Conservation (phyloP, 2,888 invertebrate genomes). For the Folsomia manolachei region DNA sequence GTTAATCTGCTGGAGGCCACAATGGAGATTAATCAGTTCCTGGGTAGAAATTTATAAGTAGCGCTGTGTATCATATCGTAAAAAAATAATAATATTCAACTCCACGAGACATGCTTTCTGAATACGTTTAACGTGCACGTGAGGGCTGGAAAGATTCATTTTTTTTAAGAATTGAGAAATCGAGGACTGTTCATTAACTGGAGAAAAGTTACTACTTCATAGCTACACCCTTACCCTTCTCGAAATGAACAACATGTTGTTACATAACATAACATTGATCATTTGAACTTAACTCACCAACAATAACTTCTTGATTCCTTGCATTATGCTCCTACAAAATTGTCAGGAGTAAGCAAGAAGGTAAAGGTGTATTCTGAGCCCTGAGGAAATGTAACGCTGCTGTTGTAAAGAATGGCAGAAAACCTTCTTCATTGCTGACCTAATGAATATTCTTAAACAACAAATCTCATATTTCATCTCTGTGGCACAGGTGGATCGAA, state of each 20-base stretch:
- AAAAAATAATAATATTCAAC: not conserved
- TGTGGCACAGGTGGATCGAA: slow-evolving; percentile 17
- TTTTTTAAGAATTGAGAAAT: not conserved
- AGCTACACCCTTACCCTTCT: not conserved
- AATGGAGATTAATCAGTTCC: slow-evolving; percentile 33
- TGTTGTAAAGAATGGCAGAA: not conserved
- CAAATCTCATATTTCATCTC: slow-evolving; percentile 19
- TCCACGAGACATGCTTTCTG: no score
- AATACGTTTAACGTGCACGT: not conserved
- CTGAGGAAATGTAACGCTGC: not conserved
- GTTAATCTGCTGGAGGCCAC: slow-evolving; percentile 46
- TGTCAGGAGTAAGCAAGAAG: not conserved
- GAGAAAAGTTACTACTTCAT: not conserved
- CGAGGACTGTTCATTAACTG: not conserved
- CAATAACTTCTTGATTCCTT: not conserved
- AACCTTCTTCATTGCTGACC: slow-evolving; percentile 9
- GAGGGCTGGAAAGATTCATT: not conserved
- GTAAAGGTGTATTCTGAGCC: not conserved
- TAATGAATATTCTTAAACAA: slow-evolving; percentile 20
- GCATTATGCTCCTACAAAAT: not conserved
- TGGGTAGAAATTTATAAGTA: not conserved
- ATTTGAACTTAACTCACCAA: not conserved
- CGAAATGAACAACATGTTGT: not conserved
- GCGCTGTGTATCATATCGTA: not conserved
- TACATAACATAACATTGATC: not conserved